phyloP scores from a whole-genome alignment of 2,797 vertebrate genomes.

The Coracias cyanogaster region DNA sequence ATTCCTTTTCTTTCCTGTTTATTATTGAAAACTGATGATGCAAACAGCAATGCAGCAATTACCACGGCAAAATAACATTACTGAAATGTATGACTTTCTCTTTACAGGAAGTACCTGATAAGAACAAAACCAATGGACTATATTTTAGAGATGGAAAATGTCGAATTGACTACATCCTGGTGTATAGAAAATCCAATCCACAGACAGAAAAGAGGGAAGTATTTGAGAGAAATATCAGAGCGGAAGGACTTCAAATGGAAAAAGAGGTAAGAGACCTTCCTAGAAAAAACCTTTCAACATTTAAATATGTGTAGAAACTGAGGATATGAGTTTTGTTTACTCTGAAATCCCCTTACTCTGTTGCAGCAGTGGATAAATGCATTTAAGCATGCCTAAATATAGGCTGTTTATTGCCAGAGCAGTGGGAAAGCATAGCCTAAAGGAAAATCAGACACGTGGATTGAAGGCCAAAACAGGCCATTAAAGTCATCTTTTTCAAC shows the following conservation, averaged over 20 bases:
- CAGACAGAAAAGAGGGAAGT: conserved; percentile 92
- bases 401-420: neutral
- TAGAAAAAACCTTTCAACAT: neutral
- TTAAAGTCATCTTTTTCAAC: conserved; percentile 14
- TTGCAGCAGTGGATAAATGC: neutral
- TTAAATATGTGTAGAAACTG: neutral
- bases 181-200: conserved; percentile 90
- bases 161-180: conserved; percentile 92
- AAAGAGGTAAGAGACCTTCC: conserved; percentile 85
- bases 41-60: neutral
- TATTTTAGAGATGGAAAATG: conserved; percentile 92
- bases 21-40: neutral
- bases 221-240: conserved; percentile 93
- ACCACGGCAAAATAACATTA: neutral
- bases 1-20: neutral
- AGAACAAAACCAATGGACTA: conserved; percentile 84
- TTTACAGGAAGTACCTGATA: conserved; percentile 80
- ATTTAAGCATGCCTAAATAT: conserved; percentile 16
- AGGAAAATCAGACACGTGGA: neutral
- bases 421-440: neutral
- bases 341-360: neutral
- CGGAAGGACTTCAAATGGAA: conserved; percentile 92
- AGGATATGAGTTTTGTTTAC: neutral
- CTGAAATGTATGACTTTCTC: conserved; percentile 20
- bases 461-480: neutral